These are phyloP conservation scores for Melanostoma scalare DNA, from an alignment of 2,888 invertebrate genomes.

Conservation along the genomic window DNA sequence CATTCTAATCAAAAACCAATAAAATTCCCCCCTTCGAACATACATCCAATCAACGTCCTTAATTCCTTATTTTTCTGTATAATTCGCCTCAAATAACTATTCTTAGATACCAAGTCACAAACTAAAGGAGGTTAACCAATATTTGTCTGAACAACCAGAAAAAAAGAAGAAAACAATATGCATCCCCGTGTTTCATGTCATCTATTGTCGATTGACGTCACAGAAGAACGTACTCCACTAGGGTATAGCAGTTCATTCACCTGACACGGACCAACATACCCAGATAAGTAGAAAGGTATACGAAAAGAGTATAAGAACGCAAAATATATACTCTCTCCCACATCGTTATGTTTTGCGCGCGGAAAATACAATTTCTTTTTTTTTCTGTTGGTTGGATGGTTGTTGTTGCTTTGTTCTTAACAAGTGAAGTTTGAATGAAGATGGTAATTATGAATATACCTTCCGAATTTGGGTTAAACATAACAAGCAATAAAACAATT, in stretches of 20 bases:
- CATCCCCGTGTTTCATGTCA: constrained; percentile 41
- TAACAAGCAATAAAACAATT: constrained; percentile 51
- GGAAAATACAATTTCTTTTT: constrained; percentile 13
- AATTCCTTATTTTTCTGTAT: constrained; percentile 28
- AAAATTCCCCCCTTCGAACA: constrained; percentile 15
- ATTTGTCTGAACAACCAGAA: constrained; percentile 1
- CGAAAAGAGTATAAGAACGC: constrained; percentile 21
- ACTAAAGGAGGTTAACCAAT: constrained; percentile 39
- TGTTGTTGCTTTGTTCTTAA: neutral
- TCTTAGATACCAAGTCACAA: neutral
- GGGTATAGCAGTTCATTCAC: constrained; percentile 60
- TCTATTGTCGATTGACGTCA: constrained; percentile 69
- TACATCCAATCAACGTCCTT: constrained; percentile 44
- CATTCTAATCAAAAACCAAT: constrained; percentile 40
- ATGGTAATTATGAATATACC: neutral
- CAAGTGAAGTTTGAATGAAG: constrained; percentile 4
- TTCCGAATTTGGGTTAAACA: constrained; percentile 52
- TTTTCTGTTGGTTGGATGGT: constrained; percentile 3
- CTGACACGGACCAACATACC: constrained; percentile 6
- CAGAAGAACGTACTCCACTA: constrained; percentile 48
- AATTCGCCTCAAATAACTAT: constrained; percentile 25
- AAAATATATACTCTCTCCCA: constrained; percentile 20
- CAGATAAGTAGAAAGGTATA: neutral
- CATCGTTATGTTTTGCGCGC: constrained; percentile 15
- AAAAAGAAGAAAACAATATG: constrained; percentile 17